phyloP scores from a whole-genome alignment of 2,888 invertebrate genomes.

The Dusona sp. region DNA sequence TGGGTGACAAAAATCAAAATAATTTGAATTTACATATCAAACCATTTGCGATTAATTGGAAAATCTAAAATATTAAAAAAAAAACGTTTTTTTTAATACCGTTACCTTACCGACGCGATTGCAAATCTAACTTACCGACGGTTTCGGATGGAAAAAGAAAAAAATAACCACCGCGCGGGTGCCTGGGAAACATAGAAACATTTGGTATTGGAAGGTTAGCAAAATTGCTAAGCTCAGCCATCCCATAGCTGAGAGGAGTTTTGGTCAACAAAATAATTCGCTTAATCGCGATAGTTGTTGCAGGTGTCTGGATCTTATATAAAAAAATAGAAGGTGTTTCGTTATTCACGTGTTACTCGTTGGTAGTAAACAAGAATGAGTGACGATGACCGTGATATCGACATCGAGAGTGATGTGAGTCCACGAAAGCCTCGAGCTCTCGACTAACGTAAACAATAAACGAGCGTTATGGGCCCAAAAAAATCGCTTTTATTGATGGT shows the following conservation, averaged over 20 bases:
- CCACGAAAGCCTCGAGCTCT: not conserved
- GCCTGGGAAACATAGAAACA: not conserved
- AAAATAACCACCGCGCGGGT: too few species aligned
- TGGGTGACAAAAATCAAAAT: too few species aligned
- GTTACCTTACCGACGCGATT: too few species aligned
- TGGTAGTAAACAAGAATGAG: constrained; percentile 88
- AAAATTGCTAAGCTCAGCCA: not conserved
- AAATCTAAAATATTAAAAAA: too few species aligned
- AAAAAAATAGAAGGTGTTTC: constrained; percentile 31
- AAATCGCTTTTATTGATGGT: constrained; percentile 53
- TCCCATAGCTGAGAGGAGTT: not conserved
- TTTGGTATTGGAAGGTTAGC: not conserved
- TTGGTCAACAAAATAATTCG: constrained; percentile 62
- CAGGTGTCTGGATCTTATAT: constrained; percentile 55
- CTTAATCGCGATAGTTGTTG: constrained; percentile 36
- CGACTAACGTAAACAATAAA: constrained; percentile 13
- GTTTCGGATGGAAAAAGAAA: too few species aligned
- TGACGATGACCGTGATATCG: constrained; percentile 97
- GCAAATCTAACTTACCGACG: too few species aligned
- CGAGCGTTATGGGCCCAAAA: constrained; percentile 26
- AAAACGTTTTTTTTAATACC: too few species aligned
- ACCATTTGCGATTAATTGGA: too few species aligned
- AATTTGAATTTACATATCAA: too few species aligned
- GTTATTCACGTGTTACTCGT: constrained; percentile 54
- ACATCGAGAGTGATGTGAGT: constrained; percentile 98